Conservation (phyloP, 2,797 vertebrate genomes). For the Nyctibius grandis region DNA sequence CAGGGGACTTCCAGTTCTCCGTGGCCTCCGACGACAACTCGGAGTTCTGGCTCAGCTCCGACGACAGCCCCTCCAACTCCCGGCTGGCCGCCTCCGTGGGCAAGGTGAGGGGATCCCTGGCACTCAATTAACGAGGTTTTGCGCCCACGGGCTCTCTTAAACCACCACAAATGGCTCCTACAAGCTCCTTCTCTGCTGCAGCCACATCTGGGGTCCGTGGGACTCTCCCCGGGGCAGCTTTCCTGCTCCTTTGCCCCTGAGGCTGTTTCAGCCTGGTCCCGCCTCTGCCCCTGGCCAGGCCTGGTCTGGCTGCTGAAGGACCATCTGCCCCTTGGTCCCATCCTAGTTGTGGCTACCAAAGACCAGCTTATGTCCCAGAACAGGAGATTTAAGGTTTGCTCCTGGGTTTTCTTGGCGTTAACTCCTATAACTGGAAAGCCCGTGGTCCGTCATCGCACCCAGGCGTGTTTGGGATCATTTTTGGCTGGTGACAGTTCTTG, state of each 20-base stretch:
- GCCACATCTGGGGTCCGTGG: accelerated
- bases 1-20: constrained; percentile 97
- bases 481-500: neutral
- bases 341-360: neutral
- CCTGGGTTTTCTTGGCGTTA: neutral
- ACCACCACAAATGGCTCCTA: accelerated
- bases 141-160: accelerated
- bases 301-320: neutral
- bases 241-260: neutral
- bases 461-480: accelerated
- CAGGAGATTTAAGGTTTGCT: neutral
- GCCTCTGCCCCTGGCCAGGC: neutral
- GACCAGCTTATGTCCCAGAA: neutral
- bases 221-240: neutral
- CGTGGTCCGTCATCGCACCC: accelerated
- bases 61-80: constrained; percentile 88
- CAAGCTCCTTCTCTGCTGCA: neutral
- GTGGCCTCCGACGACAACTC: constrained; percentile 98
- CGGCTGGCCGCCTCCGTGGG: constrained; percentile 90
- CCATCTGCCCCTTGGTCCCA: neutral
- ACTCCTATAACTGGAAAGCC: accelerated
- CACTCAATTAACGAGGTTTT: accelerated
- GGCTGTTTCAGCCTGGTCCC: neutral
- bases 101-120: neutral
- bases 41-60: constrained; percentile 94